Percentiles rank a stretch among this genome's conserved stretches.
These are phyloP conservation scores for Epinephelus moara DNA, from an alignment of 2,113 vertebrate species.

Conservation along the genomic window DNA sequence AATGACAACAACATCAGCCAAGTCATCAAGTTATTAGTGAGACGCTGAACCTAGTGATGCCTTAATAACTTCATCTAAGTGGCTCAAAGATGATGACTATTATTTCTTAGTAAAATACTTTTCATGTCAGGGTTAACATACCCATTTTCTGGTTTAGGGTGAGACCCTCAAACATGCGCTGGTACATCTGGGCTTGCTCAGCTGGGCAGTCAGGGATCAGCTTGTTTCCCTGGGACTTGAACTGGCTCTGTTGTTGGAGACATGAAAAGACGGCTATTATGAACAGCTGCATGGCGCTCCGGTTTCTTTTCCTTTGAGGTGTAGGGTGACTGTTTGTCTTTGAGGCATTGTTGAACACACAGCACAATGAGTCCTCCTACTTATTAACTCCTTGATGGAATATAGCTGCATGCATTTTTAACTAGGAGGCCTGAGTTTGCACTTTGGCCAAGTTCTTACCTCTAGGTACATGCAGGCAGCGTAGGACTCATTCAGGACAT, in stretches of 20 bases:
- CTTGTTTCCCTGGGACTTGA: constrained; percentile 78
- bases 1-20: background rate
- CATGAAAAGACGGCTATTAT: constrained; percentile 27
- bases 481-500: constrained; percentile 81
- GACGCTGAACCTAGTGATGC: no score
- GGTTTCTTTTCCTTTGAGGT: constrained; percentile 10
- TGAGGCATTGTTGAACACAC: background rate
- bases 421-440: background rate
- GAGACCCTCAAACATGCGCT: constrained; percentile 79
- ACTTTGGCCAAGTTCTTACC: constrained; percentile 68
- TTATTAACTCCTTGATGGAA: background rate
- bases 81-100: background rate
- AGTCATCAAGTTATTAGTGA: background rate
- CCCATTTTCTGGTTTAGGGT: constrained; percentile 67
- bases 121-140: constrained; percentile 18
- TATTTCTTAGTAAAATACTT: background rate
- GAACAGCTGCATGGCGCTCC: background rate
- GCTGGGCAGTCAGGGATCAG: constrained; percentile 73
- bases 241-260: constrained; percentile 71
- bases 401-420: constrained; percentile 10
- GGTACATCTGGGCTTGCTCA: constrained; percentile 78
- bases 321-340: constrained; percentile 19
- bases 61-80: background rate
- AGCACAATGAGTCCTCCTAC: background rate
- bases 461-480: constrained; percentile 83